Evolutionary conservation across 2,888 invertebrate genomes (phyloP), one percentile per base, ranked within the genome.

Genomic region (Heteromyza rotundicornis): DNA sequence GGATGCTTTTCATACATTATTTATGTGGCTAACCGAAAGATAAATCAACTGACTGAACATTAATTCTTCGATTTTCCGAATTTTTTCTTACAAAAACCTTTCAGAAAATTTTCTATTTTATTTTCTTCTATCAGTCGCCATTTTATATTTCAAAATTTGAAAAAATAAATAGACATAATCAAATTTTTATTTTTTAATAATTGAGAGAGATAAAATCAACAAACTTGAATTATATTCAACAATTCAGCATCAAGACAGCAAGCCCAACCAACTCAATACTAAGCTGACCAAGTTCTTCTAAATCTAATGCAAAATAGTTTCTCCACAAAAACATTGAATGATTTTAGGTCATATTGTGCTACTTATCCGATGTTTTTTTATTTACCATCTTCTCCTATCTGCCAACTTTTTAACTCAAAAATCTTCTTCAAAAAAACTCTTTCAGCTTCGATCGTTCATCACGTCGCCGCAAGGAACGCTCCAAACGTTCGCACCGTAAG

Each of bases 401-500:
- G 47, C 47, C 14, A 47, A 47, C 14, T 47, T 47, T 47, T n/a
- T n/a, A n/a, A n/a, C n/a, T n/a, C n/a, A 10, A 27, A 27, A 27
- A 27, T 27, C 10, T 20, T 5, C 7, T 47, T 47, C 8, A 44
- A 44, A n/a, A n/a, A 44, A 50, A 17, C 20, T 57, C 36, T 36
- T 78, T 80, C 69, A 84, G 83, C 71, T 82, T 82, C 75, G 84
- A 84, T 70, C 90, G 92, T 88, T 86, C 89, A 87, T 84, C 92
- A 90, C 82, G 92, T 87, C 80, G 92, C 86, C 85, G 91, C 87
- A 84, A 92, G 89, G 87, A 92, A 77, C 90, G 94, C 70, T 94
- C 92, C 83, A 94, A 94, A 84, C 89, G 94, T 73, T 92, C 92
- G 77, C 89, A 92, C 71, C 89, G 93, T 81, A 92, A 93, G 70